Conservation (phyloP, 2,888 invertebrate genomes). For the Herminia tarsipennalis region DNA sequence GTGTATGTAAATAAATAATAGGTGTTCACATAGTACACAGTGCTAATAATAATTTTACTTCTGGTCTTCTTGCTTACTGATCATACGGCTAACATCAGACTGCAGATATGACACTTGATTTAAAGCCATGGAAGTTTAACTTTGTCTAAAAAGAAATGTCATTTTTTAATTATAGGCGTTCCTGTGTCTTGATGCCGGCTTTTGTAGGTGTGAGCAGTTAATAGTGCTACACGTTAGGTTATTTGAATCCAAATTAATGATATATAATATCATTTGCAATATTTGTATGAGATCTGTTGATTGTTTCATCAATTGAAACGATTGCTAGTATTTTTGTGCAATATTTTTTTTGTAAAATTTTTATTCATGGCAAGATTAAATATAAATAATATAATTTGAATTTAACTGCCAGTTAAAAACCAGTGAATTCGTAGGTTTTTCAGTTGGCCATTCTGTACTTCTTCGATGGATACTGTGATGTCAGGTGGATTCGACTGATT, state of each 20-base stretch:
- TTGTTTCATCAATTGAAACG: constrained; percentile 47
- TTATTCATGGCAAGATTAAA: constrained; percentile 47
- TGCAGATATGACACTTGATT: too few species aligned
- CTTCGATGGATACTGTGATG: constrained; percentile 62
- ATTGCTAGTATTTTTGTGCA: constrained; percentile 65
- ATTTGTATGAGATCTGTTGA: constrained; percentile 61
- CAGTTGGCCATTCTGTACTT: constrained; percentile 58
- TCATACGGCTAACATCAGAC: background rate
- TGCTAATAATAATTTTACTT: constrained; percentile 39
- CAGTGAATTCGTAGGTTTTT: constrained; percentile 46
- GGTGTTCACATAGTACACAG: constrained; percentile 54
- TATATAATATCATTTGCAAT: constrained; percentile 78
- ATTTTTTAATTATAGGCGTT: too few species aligned
- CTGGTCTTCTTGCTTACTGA: constrained; percentile 12
- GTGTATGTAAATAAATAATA: constrained; percentile 58
- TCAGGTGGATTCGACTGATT: constrained; percentile 66
- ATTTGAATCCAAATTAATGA: constrained; percentile 66
- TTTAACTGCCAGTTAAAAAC: constrained; percentile 22
- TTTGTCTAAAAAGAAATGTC: too few species aligned
- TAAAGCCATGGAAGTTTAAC: too few species aligned
- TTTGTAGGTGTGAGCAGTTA: constrained; percentile 6
- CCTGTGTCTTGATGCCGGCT: background rate
- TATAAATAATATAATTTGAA: constrained; percentile 33
- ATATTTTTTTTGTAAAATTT: constrained; percentile 52
- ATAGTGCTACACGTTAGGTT: constrained; percentile 46